A percentile compares a stretch with the other conserved stretches of the same genome.
phyloP scores from a whole-genome alignment of 1,140 invertebrate genomes.

The Camponotus vicinus region DNA sequence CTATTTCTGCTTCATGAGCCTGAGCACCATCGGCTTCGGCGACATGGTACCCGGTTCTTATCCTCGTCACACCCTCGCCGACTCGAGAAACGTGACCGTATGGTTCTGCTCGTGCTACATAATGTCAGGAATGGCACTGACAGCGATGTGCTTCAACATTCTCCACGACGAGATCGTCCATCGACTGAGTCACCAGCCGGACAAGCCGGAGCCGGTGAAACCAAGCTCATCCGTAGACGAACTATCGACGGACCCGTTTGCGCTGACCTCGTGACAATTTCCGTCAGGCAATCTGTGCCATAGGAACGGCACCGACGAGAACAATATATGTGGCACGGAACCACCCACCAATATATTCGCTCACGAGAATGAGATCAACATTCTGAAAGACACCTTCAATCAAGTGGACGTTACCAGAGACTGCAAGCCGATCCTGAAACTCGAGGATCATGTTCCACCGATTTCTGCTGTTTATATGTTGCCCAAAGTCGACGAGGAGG shows the following conservation, averaged over 20 bases:
- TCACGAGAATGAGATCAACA: slow-evolving; percentile 85
- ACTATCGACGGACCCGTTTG: slow-evolving; percentile 86
- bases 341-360: slow-evolving; percentile 87
- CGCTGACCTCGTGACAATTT: slow-evolving; percentile 90
- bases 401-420: slow-evolving; percentile 84
- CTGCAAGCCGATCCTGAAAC: slow-evolving; percentile 83
- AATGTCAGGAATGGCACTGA: slow-evolving; percentile 97
- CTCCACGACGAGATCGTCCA: slow-evolving; percentile 97
- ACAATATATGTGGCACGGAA: slow-evolving; percentile 86
- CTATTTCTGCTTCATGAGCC: slow-evolving; percentile 97
- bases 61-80: slow-evolving; percentile 87
- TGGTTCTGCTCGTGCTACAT: slow-evolving; percentile 98
- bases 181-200: slow-evolving; percentile 89
- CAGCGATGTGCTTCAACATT: slow-evolving; percentile 99
- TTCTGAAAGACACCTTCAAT: slow-evolving; percentile 84
- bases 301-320: slow-evolving; percentile 89
- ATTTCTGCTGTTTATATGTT: slow-evolving; percentile 88
- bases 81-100: slow-evolving; percentile 89
- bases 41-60: slow-evolving; percentile 94
- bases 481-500: slow-evolving; percentile 88
- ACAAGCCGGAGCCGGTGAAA: slow-evolving; percentile 85
- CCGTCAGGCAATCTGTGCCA: slow-evolving; percentile 88
- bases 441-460: slow-evolving; percentile 81
- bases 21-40: slow-evolving; percentile 97
- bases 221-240: slow-evolving; percentile 86